Percentiles rank a stretch among this genome's conserved stretches.
These are phyloP conservation scores for Speoplatyrhinus poulsoni DNA, from an alignment of 2,113 vertebrate genomes.

Conservation along the genomic window DNA sequence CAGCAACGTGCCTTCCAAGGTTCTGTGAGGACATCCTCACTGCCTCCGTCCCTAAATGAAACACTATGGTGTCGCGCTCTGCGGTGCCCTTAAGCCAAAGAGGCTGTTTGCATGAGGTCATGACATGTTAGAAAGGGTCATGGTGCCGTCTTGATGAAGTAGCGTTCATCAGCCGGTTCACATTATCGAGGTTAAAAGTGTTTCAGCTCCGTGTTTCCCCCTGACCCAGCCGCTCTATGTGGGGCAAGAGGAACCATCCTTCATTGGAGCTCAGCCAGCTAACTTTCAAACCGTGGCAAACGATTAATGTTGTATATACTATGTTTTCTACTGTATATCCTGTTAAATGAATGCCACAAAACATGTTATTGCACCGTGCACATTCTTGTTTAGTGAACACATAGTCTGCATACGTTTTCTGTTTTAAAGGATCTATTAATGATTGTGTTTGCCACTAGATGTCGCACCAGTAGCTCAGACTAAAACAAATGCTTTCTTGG, in stretches of 20 bases:
- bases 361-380: conserved; percentile 26
- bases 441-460: conserved; percentile 12
- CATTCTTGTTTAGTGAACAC: conserved; percentile 21
- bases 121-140: conserved; percentile 38
- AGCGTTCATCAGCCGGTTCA: conserved; percentile 31
- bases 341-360: conserved; percentile 30
- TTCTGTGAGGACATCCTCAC: conserved; percentile 8
- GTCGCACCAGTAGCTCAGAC: no score
- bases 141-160: conserved; percentile 25
- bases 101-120: conserved; percentile 33
- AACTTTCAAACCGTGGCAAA: conserved; percentile 3
- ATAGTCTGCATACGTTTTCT: conserved; percentile 1
- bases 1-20: neutral
- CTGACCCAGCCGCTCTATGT: conserved; percentile 32
- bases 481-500: no score
- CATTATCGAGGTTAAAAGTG: conserved; percentile 50
- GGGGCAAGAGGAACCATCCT: conserved; percentile 23
- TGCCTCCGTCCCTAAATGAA: conserved; percentile 13
- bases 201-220: conserved; percentile 42
- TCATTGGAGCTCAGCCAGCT: conserved; percentile 7
- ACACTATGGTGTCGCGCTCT: conserved; percentile 13
- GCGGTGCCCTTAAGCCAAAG: conserved; percentile 24
- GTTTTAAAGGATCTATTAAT: conserved; percentile 9
- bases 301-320: no score
- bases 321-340: conserved; percentile 4